Percentiles rank a stretch among this genome's conserved stretches.
Evolutionary conservation across 2,888 invertebrate species (phyloP).

Genomic region (Eutolmus rufibarbis): DNA sequence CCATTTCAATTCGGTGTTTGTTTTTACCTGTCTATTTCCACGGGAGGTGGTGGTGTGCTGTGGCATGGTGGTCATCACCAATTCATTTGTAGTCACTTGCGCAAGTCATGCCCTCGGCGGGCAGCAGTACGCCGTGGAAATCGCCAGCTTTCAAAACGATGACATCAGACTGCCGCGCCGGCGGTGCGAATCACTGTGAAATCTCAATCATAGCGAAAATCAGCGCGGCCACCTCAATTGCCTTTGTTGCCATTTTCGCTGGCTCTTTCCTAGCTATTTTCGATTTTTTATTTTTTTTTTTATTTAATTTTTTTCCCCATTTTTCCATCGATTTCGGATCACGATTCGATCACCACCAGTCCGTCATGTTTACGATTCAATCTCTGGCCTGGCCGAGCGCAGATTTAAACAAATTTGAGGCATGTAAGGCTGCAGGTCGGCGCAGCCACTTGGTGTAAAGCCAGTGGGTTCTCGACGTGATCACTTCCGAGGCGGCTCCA

Average conservation of each 20-base stretch:
- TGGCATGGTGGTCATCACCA: neutral
- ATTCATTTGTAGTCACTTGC: neutral
- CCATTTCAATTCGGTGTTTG: neutral
- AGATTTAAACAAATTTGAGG: constrained; percentile 2
- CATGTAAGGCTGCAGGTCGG: neutral
- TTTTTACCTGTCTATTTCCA: neutral
- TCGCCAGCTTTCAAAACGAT: neutral
- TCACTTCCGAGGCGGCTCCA: neutral
- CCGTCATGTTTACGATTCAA: constrained; percentile 20
- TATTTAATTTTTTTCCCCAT: neutral
- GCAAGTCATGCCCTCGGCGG: constrained; percentile 5
- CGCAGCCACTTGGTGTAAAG: neutral
- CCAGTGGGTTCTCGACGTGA: neutral
- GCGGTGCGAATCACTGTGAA: constrained; percentile 1
- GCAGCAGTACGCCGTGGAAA: neutral
- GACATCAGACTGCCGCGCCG: neutral
- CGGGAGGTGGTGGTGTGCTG: neutral
- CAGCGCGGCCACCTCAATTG: neutral
- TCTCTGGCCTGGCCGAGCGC: neutral
- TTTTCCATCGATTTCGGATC: neutral
- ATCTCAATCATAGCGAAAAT: constrained; percentile 26
- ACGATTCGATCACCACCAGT: neutral
- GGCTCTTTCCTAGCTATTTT: neutral
- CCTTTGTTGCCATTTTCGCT: neutral
- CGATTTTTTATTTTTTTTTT: neutral